Evolutionary conservation across 2,797 vertebrate species (phyloP).

Genomic region (Pelobates cultripes): DNA sequence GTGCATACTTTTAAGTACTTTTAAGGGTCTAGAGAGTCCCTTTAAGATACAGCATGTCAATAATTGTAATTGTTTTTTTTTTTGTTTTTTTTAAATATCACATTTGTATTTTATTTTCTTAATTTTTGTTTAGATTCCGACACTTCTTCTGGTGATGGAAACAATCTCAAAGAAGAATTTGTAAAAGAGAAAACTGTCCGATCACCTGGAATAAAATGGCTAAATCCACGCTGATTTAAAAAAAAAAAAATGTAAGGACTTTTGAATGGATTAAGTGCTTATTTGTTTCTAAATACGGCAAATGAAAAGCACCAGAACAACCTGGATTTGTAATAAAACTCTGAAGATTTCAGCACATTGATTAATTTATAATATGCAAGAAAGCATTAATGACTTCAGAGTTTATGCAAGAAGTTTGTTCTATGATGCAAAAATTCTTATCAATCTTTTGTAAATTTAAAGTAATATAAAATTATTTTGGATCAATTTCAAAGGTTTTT

Average conservation of each 20-base stretch:
- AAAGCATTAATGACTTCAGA: slow-evolving; percentile 62
- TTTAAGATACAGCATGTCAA: no score
- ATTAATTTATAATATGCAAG: slow-evolving; percentile 59
- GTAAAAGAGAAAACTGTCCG: slow-evolving; percentile 68
- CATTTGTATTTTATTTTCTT: background rate
- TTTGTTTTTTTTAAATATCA: background rate
- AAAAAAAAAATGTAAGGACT: slow-evolving; percentile 38
- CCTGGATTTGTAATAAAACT: slow-evolving; percentile 59
- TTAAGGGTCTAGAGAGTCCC: no score
- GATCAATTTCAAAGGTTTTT: slow-evolving; percentile 26
- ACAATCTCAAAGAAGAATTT: slow-evolving; percentile 73
- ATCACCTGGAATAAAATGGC: slow-evolving; percentile 77
- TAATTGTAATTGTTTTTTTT: background rate
- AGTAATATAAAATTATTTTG: slow-evolving; percentile 56
- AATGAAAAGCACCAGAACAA: slow-evolving; percentile 63
- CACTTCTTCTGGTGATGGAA: slow-evolving; percentile 86
- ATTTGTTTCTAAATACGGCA: slow-evolving; percentile 58
- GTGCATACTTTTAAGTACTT: no score
- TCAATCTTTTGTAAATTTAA: slow-evolving; percentile 65
- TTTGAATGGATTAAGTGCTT: slow-evolving; percentile 55
- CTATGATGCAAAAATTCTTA: slow-evolving; percentile 59
- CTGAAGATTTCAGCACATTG: slow-evolving; percentile 54
- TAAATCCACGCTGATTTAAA: slow-evolving; percentile 87
- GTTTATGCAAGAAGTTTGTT: slow-evolving; percentile 64
- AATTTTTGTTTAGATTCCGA: slow-evolving; percentile 76